Base-by-base conservation (phyloP, 2,888 invertebrate genomes). In the Tethea ocularis region DNA sequence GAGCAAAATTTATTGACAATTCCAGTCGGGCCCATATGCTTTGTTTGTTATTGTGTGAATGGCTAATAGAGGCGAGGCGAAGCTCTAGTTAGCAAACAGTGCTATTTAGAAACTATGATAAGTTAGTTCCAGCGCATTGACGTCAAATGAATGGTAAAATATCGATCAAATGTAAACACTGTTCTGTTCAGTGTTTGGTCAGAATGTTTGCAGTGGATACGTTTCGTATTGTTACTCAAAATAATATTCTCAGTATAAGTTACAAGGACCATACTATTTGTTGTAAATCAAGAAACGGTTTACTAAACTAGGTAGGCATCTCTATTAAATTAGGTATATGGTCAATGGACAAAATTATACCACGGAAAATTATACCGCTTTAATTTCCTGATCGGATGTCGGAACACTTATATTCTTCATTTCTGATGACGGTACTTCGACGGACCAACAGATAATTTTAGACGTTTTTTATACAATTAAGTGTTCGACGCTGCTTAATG, bases 11-110 rank as follows among this genome's bases (percentile, higher is more conserved):
- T 75, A 75, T 75, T 63, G 69, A 67, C 68, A 64, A 64, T 66
- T 64, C 59, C 67, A 63, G 70, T 64, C 56, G 67, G 57, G 62
- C 64, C 56, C 60, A 61, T 61, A 59, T 60, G 66, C 53, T 61
- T 60, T 66, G 69, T 72, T 68, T 66, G 69, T 70, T 57, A 58
- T 61, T 62, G 58, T 57, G 58, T 62, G 61, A 63, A 64, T 66
- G 69, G 68, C 71, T 68, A 76, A 78, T 75, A 76, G 57, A 67
- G 71, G 72, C 63, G 51, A 67, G 71, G 72, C 63, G 41, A 60
- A 62, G 59, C 63, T 53, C 54, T 56, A 52, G 61, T 61, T 64
- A 62, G 63, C 61, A 64, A 62, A 56, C 62, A 58, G 22, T 46
- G 38, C 59, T 59, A 66, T 63, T 62, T 64, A 58, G 57, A 59